These are phyloP conservation scores for Scaptomyza polygonia DNA, from an alignment of 2,888 invertebrate species.

Conservation along the genomic window DNA sequence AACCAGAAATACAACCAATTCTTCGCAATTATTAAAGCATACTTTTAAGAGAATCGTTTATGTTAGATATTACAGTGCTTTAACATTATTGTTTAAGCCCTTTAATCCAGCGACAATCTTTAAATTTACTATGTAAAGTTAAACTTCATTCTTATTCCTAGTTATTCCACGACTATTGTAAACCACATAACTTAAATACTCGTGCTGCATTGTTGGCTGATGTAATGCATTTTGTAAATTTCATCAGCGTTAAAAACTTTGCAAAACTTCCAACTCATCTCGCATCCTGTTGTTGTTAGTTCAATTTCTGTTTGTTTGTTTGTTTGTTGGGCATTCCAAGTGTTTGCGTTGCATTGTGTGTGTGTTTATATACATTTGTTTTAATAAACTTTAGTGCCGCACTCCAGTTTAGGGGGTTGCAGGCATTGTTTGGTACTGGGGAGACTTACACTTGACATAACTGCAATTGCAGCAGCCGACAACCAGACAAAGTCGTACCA, in stretches of 20 bases:
- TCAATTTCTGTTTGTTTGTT: conserved; percentile 29
- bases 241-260: conserved; percentile 55
- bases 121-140: not conserved
- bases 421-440: conserved; percentile 4
- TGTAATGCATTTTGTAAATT: conserved; percentile 54
- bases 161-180: conserved; percentile 10
- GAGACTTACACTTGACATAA: conserved; percentile 1
- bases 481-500: conserved; percentile 1
- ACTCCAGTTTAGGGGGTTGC: conserved; percentile 18
- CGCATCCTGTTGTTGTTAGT: conserved; percentile 11
- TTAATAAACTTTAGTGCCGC: conserved; percentile 37
- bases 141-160: not conserved
- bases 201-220: conserved; percentile 36
- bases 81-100: conserved; percentile 1
- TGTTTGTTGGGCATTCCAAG: conserved; percentile 10
- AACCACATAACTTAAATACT: conserved; percentile 12
- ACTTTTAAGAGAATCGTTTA: not conserved
- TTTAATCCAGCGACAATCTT: not conserved
- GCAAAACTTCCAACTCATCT: conserved; percentile 17
- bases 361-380: conserved; percentile 32
- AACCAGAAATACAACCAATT: fast-evolving
- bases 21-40: not conserved
- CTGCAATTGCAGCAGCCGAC: conserved; percentile 4
- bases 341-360: conserved; percentile 23
- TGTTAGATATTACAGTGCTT: not conserved